phyloP scores from a whole-genome alignment of 2,797 vertebrate genomes.

The Danio choprae region DNA sequence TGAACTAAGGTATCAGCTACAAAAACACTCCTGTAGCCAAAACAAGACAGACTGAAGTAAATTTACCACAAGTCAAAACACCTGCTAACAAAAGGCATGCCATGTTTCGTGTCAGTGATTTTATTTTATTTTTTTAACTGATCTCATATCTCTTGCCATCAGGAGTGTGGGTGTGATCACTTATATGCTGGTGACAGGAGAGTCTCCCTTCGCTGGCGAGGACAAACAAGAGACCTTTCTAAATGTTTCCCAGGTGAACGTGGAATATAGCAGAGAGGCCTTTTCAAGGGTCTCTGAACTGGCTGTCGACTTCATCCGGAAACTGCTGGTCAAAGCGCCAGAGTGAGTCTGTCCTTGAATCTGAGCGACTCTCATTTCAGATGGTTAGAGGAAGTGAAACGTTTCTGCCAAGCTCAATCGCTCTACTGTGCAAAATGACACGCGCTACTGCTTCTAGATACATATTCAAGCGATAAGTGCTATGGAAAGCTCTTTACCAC shows the following conservation, averaged over 20 bases:
- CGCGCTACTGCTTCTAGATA: background rate
- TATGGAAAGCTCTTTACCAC: background rate
- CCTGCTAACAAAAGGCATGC: background rate
- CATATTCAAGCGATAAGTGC: background rate
- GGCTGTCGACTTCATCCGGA: slow-evolving; percentile 92
- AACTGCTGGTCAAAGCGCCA: slow-evolving; percentile 91
- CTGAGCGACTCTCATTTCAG: background rate
- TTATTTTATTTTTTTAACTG: too few species aligned
- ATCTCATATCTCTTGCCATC: slow-evolving; percentile 51
- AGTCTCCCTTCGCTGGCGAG: slow-evolving; percentile 92
- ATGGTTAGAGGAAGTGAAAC: slow-evolving; percentile 31
- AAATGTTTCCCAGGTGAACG: slow-evolving; percentile 95
- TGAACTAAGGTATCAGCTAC: too few species aligned
- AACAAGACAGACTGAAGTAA: background rate
- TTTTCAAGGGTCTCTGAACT: slow-evolving; percentile 90
- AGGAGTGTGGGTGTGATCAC: slow-evolving; percentile 96
- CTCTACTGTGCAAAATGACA: background rate
- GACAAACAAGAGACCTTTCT: slow-evolving; percentile 96
- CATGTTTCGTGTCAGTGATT: slow-evolving; percentile 9
- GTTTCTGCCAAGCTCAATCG: background rate
- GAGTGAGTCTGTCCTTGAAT: slow-evolving; percentile 82
- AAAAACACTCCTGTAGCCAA: background rate
- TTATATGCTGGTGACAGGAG: slow-evolving; percentile 95
- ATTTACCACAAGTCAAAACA: background rate
- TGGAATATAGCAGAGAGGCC: slow-evolving; percentile 90